These are phyloP conservation scores for Embidobia sp. DNA, from an alignment of 2,888 invertebrate genomes.

Conservation along the genomic window DNA sequence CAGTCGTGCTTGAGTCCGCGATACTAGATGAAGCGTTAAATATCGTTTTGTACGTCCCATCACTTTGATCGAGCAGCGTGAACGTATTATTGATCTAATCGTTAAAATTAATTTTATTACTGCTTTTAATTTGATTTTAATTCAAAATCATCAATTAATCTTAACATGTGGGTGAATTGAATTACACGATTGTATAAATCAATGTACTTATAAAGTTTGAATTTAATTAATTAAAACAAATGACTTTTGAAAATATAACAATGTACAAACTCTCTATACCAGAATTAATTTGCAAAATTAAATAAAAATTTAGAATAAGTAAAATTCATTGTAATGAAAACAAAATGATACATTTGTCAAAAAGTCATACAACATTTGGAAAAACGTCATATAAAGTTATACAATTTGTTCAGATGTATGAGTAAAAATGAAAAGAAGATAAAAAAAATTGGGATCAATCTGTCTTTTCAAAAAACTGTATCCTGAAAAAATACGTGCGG, in stretches of 20 bases:
- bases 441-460: background rate
- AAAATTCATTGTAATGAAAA: too few species aligned
- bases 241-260: too few species aligned
- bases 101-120: background rate
- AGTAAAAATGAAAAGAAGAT: background rate
- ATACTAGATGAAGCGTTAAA: slow-evolving; percentile 22
- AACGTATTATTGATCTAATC: background rate
- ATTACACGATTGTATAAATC: background rate
- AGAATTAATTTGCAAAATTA: too few species aligned
- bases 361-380: too few species aligned
- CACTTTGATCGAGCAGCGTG: slow-evolving; percentile 13
- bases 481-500: background rate
- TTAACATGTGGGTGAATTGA: too few species aligned
- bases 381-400: too few species aligned
- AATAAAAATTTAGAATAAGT: too few species aligned
- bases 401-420: too few species aligned
- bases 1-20: background rate
- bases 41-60: slow-evolving; percentile 25
- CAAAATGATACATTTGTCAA: too few species aligned
- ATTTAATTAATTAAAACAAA: too few species aligned
- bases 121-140: background rate
- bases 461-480: background rate
- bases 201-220: too few species aligned
- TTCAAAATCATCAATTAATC: background rate
- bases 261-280: too few species aligned